Conservation (phyloP, 2,888 invertebrate species). For the Cabera pusaria region DNA sequence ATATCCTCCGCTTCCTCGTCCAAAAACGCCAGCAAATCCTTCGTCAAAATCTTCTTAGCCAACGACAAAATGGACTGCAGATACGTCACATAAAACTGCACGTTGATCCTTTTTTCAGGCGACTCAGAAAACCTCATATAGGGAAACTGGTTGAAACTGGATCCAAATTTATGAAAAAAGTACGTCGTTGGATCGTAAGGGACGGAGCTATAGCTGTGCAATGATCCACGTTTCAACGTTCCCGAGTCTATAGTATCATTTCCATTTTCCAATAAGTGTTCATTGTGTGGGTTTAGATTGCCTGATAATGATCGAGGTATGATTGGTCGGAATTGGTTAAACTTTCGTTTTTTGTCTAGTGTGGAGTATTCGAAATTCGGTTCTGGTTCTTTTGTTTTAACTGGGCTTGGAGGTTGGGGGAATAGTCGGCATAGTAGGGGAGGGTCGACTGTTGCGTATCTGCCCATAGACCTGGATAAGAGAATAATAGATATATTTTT, state of each 20-base stretch:
- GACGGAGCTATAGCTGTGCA: slow-evolving; percentile 85
- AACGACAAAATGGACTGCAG: slow-evolving; percentile 90
- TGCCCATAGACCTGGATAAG: slow-evolving; percentile 94
- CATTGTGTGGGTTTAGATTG: slow-evolving; percentile 87
- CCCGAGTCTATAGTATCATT: slow-evolving; percentile 62
- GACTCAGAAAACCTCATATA: slow-evolving; percentile 91
- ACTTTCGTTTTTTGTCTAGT: slow-evolving; percentile 85
- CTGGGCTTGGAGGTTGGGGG: slow-evolving; percentile 88
- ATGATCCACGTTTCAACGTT: slow-evolving; percentile 68
- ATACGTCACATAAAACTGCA: slow-evolving; percentile 90
- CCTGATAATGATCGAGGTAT: slow-evolving; percentile 96
- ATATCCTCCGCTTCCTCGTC: slow-evolving; percentile 94
- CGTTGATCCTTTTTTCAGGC: slow-evolving; percentile 85
- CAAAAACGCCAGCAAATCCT: slow-evolving; percentile 90
- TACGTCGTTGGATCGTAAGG: slow-evolving; percentile 92
- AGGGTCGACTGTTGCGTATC: slow-evolving; percentile 90
- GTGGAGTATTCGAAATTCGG: slow-evolving; percentile 69
- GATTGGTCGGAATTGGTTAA: slow-evolving; percentile 92
- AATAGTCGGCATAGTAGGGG: slow-evolving; percentile 93
- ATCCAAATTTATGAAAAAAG: slow-evolving; percentile 96
- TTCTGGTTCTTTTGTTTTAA: slow-evolving; percentile 71
- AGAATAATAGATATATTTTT: slow-evolving; percentile 94
- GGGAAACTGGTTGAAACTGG: slow-evolving; percentile 95
- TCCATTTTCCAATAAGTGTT: slow-evolving; percentile 68
- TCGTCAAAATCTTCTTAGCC: slow-evolving; percentile 93